phyloP scores from a whole-genome alignment of 2,888 invertebrate genomes.

The Rugalucina vietnamica region DNA sequence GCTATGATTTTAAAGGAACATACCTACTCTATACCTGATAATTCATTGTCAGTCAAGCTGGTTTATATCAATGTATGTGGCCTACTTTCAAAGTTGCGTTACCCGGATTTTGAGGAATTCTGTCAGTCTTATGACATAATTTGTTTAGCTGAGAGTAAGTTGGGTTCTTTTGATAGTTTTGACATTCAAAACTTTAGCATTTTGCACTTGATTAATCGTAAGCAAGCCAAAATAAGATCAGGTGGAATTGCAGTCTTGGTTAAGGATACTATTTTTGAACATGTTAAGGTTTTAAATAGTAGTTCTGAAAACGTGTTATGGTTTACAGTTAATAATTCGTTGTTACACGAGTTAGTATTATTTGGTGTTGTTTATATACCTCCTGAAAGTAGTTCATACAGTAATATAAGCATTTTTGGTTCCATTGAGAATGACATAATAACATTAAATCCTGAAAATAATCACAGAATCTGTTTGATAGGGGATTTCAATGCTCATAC shows the following conservation, averaged over 20 bases:
- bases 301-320: constrained; percentile 1
- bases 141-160: not conserved
- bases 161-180: not conserved
- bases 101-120: not conserved
- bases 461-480: not conserved
- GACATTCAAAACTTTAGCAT: not conserved
- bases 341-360: constrained; percentile 4
- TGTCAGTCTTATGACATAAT: not conserved
- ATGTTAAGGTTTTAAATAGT: not conserved
- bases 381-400: not conserved
- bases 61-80: constrained; percentile 1
- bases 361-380: constrained; percentile 11
- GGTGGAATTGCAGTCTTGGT: constrained; percentile 7
- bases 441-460: not conserved
- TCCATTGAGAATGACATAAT: not conserved
- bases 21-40: not conserved
- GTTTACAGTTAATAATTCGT: constrained; percentile 4
- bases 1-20: not conserved
- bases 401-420: not conserved
- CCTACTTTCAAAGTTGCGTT: not conserved
- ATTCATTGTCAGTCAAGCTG: not conserved
- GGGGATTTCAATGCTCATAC: not conserved
- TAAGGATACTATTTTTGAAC: constrained; percentile 6
- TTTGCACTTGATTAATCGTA: not conserved
- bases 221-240: not conserved